Evolutionary conservation across 2,113 vertebrate species (phyloP).

Genomic region (Sigmodon hispidus): DNA sequence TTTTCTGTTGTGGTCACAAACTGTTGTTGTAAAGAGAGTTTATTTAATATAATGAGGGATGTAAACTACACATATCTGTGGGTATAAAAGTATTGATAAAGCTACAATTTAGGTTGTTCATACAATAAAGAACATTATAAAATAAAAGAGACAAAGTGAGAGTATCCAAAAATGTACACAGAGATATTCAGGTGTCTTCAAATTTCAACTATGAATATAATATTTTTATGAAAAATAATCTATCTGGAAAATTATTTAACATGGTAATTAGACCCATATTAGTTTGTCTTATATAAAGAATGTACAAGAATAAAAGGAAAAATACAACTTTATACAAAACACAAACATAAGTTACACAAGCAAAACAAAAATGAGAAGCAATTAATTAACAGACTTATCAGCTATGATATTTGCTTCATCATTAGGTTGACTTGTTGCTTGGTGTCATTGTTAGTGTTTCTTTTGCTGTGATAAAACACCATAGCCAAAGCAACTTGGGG

Average conservation of each 20-base stretch:
- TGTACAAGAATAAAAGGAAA: too few species aligned
- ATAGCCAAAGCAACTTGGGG: neutral
- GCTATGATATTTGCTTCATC: neutral
- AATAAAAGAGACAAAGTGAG: neutral
- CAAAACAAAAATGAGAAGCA: neutral
- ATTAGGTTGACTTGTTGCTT: neutral
- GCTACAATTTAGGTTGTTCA: neutral
- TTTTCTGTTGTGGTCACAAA: neutral
- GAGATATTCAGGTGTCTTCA: neutral
- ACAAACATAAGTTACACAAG: too few species aligned
- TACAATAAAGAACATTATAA: neutral
- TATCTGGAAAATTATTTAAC: too few species aligned
- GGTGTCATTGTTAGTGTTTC: neutral
- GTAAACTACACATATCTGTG: neutral
- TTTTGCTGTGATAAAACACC: neutral
- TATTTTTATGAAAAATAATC: too few species aligned
- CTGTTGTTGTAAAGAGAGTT: neutral
- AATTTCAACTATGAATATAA: neutral
- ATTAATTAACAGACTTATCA: neutral
- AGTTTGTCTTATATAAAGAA: too few species aligned
- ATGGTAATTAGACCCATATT: too few species aligned
- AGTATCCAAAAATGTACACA: neutral
- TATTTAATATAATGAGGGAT: neutral
- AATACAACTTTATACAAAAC: too few species aligned
- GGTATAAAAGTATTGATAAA: neutral